Evolutionary conservation across 2,113 vertebrate species (phyloP), one percentile per base, ranked within the genome.

Genomic region (Gymnarchus niloticus): DNA sequence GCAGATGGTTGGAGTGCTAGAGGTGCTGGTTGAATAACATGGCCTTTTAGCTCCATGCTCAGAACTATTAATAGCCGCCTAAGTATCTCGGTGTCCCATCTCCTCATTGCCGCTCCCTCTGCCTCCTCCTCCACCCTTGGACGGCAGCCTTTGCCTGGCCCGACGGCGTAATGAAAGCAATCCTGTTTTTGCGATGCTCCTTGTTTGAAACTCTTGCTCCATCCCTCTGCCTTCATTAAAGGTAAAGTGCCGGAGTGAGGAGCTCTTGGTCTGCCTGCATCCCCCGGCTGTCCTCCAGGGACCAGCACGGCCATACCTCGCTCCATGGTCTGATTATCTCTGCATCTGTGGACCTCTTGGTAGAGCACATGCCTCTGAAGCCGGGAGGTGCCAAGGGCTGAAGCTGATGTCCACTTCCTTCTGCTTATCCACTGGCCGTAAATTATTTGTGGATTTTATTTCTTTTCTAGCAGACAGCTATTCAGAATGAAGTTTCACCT

Each of bases 41-140:
- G 84, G 65, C 69, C 69, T 85, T 54, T 52, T 76, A 44, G 65
- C 49, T 73, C 69, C 65, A 25, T 54, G 84, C 65, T 46, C 54
- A 56, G 51, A 44, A 46, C 73, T 85, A 78, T 80, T 85, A 78
- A 85, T 80, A 85, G 84, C 49, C 84, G 3, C 6, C 54, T 28
- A 56, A 83, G 81, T n/a, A 76, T 25, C 28, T 25, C 59, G 14
- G 10, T 59, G 41, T 65, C 57, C 56, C 25, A n/a, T 54, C 84
- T 56, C 65, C 33, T 21, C 21, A 10, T 19, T 25, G 37, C 69
- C 23, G 19, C 23, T 28, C 3, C 44, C 17, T 51, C 46, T 1
- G 56, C 84, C 76, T 73, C 49, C 49, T 85, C 19, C 65, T 52
- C 28, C 14, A 7, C 84, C 14, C 48, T n/a, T n/a, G 33, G 49